Evolutionary conservation across 2,888 invertebrate species (phyloP), one percentile per base, ranked within the genome.

Genomic region (Carpatolechia fugitivella): DNA sequence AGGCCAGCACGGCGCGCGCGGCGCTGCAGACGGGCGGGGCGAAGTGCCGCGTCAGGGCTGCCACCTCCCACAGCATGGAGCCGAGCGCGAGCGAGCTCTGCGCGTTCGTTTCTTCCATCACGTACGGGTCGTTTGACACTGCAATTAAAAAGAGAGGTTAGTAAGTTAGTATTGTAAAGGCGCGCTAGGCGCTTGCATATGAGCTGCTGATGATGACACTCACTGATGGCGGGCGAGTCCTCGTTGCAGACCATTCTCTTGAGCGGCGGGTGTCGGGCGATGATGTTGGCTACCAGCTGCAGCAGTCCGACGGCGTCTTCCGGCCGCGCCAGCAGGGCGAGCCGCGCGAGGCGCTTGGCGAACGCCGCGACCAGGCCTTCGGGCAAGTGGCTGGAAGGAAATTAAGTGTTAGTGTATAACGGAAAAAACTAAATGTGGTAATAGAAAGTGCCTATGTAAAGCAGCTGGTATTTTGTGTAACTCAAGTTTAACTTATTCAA

Each of bases 61-160:
- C 92, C 58, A 98, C 91, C 91, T 99, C 99, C 99, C 99, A 99
- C 54, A 99, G 91, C 48, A 96, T 97, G 72, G 98, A 98, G 59
- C 95, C 93, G 4, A 97, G 87, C 0, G 99, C 99, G 64, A 93
- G 93, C 7, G 96, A 94, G 69, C 94, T 93, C 1, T 91, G 78
- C 0, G 97, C 96, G 76, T 96, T 95, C 4, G 92, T 82, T 86
- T 98, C 97, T 57, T 95, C 93, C 91, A 94, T 94, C 60, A 95
- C 90, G 85, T 94, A 99, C 0, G 98, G 98, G 89, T 99, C 99
- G 44, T 84, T 83, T 20, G 83, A 88, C 76, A 92, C 91, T 90
- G 72, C 3, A 14, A 13, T 3, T 1, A 40, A 16, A 18, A 7
- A 46, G 30, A 35, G 2, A 20, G 5, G 16, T 16, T 4, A 38